Percentiles rank a stretch among this genome's conserved stretches.
Conservation (phyloP, 2,113 vertebrate genomes). For the Rhinoderma darwinii region DNA sequence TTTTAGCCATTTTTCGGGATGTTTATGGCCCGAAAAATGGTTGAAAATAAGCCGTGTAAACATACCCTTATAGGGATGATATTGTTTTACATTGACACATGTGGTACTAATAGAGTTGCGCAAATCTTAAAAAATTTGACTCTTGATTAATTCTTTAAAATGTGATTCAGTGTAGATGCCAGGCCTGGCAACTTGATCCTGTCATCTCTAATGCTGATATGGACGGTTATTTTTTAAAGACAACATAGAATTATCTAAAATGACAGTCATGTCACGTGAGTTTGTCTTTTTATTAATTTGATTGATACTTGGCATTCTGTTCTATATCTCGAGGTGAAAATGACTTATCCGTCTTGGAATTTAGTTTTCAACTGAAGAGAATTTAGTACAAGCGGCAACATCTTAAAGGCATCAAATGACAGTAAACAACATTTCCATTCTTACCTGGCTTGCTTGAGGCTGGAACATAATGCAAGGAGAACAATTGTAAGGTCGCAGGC, state of each 20-base stretch:
- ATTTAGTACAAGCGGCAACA: neutral
- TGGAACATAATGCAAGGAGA: slow-evolving; percentile 18
- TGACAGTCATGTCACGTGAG: slow-evolving; percentile 4
- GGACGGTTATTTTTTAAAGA: neutral
- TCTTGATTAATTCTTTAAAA: neutral
- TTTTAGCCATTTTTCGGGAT: too few relatives aligned
- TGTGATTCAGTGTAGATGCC: neutral
- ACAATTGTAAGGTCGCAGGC: neutral
- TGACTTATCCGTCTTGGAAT: slow-evolving; percentile 28
- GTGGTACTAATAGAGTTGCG: too few relatives aligned
- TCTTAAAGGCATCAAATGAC: slow-evolving; percentile 14
- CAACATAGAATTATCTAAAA: neutral
- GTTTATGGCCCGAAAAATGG: too few relatives aligned
- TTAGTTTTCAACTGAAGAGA: slow-evolving; percentile 1
- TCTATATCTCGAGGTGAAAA: neutral
- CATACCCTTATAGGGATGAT: too few relatives aligned
- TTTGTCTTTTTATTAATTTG: neutral
- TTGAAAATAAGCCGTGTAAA: too few relatives aligned
- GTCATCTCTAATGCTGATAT: neutral
- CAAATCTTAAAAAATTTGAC: too few relatives aligned
- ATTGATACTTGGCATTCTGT: slow-evolving; percentile 8
- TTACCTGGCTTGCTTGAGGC: slow-evolving; percentile 14
- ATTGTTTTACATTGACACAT: too few relatives aligned
- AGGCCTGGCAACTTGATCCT: neutral
- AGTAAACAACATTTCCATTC: slow-evolving; percentile 17